Base-by-base conservation (phyloP, 2,888 invertebrate genomes). In the Prenolepis imparis region DNA sequence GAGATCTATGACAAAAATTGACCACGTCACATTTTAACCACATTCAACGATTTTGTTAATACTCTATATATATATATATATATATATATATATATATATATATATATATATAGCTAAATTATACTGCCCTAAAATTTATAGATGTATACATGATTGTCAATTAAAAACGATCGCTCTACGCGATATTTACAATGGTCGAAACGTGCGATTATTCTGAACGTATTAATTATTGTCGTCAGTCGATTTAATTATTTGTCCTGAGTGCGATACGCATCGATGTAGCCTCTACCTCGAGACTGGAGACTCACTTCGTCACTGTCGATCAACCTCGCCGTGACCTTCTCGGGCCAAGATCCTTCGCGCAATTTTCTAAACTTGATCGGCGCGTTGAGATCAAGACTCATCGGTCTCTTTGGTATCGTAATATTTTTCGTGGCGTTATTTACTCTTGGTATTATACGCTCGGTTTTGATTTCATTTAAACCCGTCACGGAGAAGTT, bases 401-500 rank as follows among this genome's bases (percentile, higher is more conserved):
- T 94, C 81, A 91, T 88, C 55, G 93, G 93, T 85, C 93, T 91
- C 63, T 77, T 86, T 11, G 84, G 64, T 18, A 63, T 52, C 8
- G 52, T 8, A 9, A 8, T 11, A 24, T 48, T 24, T 28, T 72
- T 74, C 44, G 28, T 24, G 39, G 52, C 32, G 12, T 59, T 70
- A 39, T 73, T 80, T 0, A 82, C 57, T 12, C 63, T 39, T 11
- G 59, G 18, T 15, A 85, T 85, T 44, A 92, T 88, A 36, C 85
- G 87, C 57, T 92, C 91, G 70, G 92, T 93, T 85, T 87, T 91
- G 81, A 94, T 93, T 63, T 93, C 93, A 78, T 93, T 93, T 75
- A 93, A 91, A 64, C 92, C 92, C 48, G 92, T 93, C 61, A 93
- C 90, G 72, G 93, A 94, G 88, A 94, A 94, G 89, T 94, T 93